Base-by-base conservation (phyloP, 2,113 vertebrate species). In the Mormyrus lacerda region DNA sequence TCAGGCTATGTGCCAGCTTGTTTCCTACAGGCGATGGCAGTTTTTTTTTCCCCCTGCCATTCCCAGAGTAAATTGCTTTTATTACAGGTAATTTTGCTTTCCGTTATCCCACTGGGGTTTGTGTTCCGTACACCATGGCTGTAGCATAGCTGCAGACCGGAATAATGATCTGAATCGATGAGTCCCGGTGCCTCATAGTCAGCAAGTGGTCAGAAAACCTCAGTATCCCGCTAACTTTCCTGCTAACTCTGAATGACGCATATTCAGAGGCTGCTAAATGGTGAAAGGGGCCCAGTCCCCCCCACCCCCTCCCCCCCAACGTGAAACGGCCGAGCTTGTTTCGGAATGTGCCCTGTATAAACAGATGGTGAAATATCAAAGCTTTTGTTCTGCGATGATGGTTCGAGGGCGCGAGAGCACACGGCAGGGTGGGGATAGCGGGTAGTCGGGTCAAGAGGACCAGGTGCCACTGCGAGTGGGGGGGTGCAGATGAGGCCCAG, bases 331-430 rank as follows among this genome's bases (percentile, higher is more conserved):
- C 31, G 83, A 89, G 86, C 85, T 91, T 89, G 89, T 91, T 55
- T 92, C 89, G 82, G 85, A 89, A 84, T 89, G 50, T 51, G 55
- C 51, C 86, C 83, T 61, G 83, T 90, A 87, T 88, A 92, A 91
- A 92, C 92, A 92, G 91, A 92, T 93, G 92, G 92, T 93, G 92
- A 93, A 92, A 92, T 93, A 92, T 93, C 58, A 88, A 90, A 85
- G 90, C 84, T 31, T 79, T 91, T 90, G 88, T 89, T 87, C 84
- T 76, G 55, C 84, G 89, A 55, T 79, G 87, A 84, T 55, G 85
- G 90, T 87, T 79, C 24, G 45, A n/a, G 84, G 84, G 89, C 89
- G 3, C 13, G 58, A 24, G 47, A 8, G 17, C 42, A 44, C 58
- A 24, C 11, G n/a, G 47, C 73, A 17, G 39, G 79, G 58, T 8